phyloP scores from a whole-genome alignment of 2,888 invertebrate species.

The Standfussiana lucernea region DNA sequence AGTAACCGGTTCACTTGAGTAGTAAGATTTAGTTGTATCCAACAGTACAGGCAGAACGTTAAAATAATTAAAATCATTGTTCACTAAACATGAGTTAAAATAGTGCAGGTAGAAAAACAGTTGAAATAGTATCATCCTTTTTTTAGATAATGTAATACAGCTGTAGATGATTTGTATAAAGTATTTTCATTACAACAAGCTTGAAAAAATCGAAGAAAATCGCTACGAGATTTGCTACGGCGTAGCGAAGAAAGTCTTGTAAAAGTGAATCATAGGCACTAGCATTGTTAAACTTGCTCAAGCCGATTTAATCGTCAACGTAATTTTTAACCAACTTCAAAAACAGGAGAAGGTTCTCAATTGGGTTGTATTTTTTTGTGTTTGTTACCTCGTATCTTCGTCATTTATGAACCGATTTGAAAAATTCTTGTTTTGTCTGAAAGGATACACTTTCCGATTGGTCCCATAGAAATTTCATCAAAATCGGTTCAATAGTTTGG shows the following conservation, averaged over 20 bases:
- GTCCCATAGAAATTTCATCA: no score
- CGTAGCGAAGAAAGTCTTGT: not conserved
- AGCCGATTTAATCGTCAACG: not conserved
- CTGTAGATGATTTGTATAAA: not conserved
- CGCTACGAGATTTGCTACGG: not conserved
- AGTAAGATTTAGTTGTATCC: not conserved
- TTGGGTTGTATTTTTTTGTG: no score
- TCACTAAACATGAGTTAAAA: not conserved
- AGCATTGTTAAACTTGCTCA: not conserved
- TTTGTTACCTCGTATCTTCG: no score
- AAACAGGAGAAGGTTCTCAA: no score
- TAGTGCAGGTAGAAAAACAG: not conserved
- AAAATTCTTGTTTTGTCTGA: no score
- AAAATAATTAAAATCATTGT: not conserved
- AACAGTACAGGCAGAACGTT: not conserved
- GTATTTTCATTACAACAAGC: not conserved
- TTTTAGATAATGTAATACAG: not conserved
- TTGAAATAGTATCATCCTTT: not conserved
- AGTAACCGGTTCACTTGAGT: not conserved
- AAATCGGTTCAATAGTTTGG: no score
- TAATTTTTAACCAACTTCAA: no score
- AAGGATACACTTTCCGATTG: no score
- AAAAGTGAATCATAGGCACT: not conserved
- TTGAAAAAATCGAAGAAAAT: not conserved
- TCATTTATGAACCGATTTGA: no score